Conservation (phyloP, 2,797 vertebrate genomes). For the Sebastes minor region DNA sequence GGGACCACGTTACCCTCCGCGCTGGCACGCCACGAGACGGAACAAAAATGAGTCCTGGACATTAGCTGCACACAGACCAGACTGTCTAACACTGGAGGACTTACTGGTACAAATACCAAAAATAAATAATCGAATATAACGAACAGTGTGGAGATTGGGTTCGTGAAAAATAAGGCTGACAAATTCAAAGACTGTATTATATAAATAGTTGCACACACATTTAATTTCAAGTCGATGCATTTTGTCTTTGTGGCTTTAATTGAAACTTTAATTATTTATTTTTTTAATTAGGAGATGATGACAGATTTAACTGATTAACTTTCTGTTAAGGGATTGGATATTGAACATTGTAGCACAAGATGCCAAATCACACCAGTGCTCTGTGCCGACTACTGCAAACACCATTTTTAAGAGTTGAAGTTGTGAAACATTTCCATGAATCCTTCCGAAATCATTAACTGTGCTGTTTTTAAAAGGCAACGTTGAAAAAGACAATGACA, state of each 20-base stretch:
- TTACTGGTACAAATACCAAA: neutral
- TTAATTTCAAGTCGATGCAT: neutral
- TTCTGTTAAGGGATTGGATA: neutral
- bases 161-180: neutral
- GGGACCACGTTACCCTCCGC: constrained; percentile 89
- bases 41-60: constrained; percentile 47
- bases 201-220: neutral
- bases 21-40: constrained; percentile 83
- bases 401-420: neutral
- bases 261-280: neutral
- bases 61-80: neutral
- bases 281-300: neutral
- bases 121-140: neutral
- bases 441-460: neutral
- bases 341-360: neutral
- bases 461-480: neutral
- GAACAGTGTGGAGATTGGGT: neutral
- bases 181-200: neutral
- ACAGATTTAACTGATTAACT: neutral
- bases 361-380: neutral
- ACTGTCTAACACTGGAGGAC: constrained; percentile 5
- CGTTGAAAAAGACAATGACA: neutral
- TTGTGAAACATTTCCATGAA: neutral
- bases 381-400: neutral
- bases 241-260: neutral